phyloP scores from a whole-genome alignment of 2,113 vertebrate genomes.

The Solea senegalensis region DNA sequence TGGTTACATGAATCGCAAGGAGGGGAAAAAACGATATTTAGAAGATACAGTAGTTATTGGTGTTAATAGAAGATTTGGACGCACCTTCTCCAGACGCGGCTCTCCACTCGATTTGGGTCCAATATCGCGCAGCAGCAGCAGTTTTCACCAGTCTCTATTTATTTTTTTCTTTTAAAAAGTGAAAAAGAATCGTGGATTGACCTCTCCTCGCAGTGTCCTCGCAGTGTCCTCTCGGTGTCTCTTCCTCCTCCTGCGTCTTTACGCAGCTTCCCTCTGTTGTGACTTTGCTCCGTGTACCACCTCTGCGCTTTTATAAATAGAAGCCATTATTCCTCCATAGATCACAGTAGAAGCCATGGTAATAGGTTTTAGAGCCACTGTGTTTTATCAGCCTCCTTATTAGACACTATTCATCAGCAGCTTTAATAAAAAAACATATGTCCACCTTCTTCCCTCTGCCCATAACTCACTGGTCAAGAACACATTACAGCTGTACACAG shows the following conservation, averaged over 20 bases:
- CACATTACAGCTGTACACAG: constrained; percentile 26
- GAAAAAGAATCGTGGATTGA: neutral
- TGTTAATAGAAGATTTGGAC: neutral
- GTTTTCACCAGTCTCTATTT: neutral
- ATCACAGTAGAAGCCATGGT: constrained; percentile 53
- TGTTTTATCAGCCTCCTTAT: constrained; percentile 49
- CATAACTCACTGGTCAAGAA: constrained; percentile 44
- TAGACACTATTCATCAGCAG: constrained; percentile 63
- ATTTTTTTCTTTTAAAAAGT: too few species aligned
- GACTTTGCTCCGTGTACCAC: neutral
- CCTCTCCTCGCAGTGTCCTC: neutral
- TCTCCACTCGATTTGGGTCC: neutral
- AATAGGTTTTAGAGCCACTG: constrained; percentile 61
- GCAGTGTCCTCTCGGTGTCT: neutral
- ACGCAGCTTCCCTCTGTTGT: constrained; percentile 33
- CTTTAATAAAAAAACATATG: constrained; percentile 72
- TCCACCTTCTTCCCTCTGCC: constrained; percentile 33
- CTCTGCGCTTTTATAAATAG: constrained; percentile 64
- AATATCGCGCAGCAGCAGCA: neutral
- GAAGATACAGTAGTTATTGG: neutral
- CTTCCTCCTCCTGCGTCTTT: neutral
- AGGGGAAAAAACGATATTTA: neutral
- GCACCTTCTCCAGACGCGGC: constrained; percentile 42
- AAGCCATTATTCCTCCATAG: constrained; percentile 62
- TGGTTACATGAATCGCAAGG: neutral